These are phyloP conservation scores for Mythimna vitellina DNA, from an alignment of 2,888 invertebrate species.

Conservation along the genomic window DNA sequence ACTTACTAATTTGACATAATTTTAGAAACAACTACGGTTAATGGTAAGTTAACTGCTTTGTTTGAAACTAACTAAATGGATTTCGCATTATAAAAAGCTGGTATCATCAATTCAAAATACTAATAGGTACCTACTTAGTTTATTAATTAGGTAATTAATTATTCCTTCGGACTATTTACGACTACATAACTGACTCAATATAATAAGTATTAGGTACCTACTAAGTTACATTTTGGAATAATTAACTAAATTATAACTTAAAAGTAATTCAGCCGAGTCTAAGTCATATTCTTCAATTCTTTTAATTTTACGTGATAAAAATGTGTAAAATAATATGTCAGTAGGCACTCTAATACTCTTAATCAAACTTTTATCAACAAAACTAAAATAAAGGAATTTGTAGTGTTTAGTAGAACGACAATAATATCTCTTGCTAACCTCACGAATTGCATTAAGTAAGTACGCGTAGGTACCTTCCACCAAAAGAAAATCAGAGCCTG, in stretches of 20 bases:
- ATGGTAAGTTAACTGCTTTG: neutral
- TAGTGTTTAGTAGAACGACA: neutral
- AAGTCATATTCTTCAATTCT: too few species aligned
- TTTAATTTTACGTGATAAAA: too few species aligned
- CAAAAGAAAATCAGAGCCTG: neutral
- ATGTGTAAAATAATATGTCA: too few species aligned
- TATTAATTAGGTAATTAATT: neutral
- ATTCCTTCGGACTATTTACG: neutral
- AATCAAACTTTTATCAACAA: too few species aligned
- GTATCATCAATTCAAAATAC: neutral
- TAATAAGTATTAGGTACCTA: too few species aligned
- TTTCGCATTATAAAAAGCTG: neutral
- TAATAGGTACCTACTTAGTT: neutral
- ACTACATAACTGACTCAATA: too few species aligned
- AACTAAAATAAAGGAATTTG: neutral
- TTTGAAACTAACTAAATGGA: neutral
- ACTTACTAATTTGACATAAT: neutral
- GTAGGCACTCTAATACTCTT: too few species aligned
- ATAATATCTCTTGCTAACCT: neutral
- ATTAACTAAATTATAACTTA: neutral
- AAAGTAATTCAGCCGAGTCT: neutral
- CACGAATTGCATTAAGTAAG: too few species aligned
- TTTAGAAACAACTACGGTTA: neutral
- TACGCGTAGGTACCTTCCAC: too few species aligned
- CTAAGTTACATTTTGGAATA: neutral